A percentile compares a stretch with the other conserved stretches of the same genome.
Conservation (phyloP, 2,888 invertebrate genomes). For the Lycia hirtaria region DNA sequence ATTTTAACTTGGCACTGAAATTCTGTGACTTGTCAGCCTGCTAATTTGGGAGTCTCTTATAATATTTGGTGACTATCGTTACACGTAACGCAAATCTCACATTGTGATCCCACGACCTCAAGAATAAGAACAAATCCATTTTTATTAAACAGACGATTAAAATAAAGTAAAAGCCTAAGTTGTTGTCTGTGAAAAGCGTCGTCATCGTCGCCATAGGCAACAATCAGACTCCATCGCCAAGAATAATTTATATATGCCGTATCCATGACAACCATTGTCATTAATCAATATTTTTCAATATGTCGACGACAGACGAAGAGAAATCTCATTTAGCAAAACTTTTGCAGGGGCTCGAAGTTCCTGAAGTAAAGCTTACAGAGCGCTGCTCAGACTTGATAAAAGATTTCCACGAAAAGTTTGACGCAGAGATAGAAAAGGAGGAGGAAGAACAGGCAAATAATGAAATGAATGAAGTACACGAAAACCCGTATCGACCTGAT, state of each 20-base stretch:
- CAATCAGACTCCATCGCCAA: no score
- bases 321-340: conserved; percentile 70
- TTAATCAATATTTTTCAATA: conserved; percentile 36
- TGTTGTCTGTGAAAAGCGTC: background rate
- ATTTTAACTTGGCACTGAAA: no score
- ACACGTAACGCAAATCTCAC: no score
- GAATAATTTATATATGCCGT: no score
- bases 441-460: conserved; percentile 43
- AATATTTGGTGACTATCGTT: no score
- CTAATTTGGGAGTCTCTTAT: no score
- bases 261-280: background rate
- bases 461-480: conserved; percentile 40
- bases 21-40: no score
- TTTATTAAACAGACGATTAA: no score
- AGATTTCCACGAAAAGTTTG: conserved; percentile 63
- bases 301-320: conserved; percentile 75
- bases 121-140: no score
- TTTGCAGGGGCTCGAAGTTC: conserved; percentile 67
- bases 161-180: no score
- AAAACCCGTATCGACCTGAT: conserved; percentile 73
- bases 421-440: conserved; percentile 56
- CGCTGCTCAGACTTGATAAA: conserved; percentile 64
- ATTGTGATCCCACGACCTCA: no score
- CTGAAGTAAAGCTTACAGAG: conserved; percentile 69
- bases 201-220: no score